These are phyloP conservation scores for Melanotaenia nigrans DNA, from an alignment of 2,797 vertebrate genomes.

Conservation along the genomic window DNA sequence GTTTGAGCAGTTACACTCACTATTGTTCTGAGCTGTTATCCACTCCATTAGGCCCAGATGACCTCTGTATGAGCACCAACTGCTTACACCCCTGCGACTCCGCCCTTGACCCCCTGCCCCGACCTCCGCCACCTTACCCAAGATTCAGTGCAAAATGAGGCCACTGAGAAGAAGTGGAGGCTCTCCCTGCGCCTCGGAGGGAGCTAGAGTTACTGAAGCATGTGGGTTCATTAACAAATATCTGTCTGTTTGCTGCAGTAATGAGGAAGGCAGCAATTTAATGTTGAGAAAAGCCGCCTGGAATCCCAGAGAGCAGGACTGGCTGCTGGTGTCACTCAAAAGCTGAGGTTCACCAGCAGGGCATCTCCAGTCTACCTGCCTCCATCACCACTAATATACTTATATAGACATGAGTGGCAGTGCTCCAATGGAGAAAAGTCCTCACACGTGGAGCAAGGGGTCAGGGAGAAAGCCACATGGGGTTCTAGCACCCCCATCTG, in stretches of 20 bases:
- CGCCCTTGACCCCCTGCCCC: slow-evolving; percentile 82
- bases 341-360: slow-evolving; percentile 73
- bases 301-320: slow-evolving; percentile 62
- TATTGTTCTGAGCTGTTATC: slow-evolving; percentile 72
- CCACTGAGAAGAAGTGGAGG: slow-evolving; percentile 60
- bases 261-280: slow-evolving; percentile 79
- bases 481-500: slow-evolving; percentile 80
- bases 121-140: slow-evolving; percentile 36
- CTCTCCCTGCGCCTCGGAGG: slow-evolving; percentile 55
- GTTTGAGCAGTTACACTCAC: slow-evolving; percentile 27
- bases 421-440: slow-evolving; percentile 30
- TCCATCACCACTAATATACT: slow-evolving; percentile 56
- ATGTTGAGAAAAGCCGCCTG: slow-evolving; percentile 67
- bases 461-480: slow-evolving; percentile 27
- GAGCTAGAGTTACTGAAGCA: slow-evolving; percentile 74
- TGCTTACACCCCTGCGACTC: slow-evolving; percentile 78
- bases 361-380: slow-evolving; percentile 72
- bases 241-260: slow-evolving; percentile 85
- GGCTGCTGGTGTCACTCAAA: slow-evolving; percentile 83
- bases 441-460: slow-evolving; percentile 32
- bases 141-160: slow-evolving; percentile 48
- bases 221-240: slow-evolving; percentile 86
- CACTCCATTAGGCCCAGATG: slow-evolving; percentile 84
- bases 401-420: slow-evolving; percentile 46
- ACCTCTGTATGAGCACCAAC: slow-evolving; percentile 75